These are phyloP conservation scores for Brachyistius frenatus DNA, from an alignment of 2,113 vertebrate genomes.

Conservation along the genomic window DNA sequence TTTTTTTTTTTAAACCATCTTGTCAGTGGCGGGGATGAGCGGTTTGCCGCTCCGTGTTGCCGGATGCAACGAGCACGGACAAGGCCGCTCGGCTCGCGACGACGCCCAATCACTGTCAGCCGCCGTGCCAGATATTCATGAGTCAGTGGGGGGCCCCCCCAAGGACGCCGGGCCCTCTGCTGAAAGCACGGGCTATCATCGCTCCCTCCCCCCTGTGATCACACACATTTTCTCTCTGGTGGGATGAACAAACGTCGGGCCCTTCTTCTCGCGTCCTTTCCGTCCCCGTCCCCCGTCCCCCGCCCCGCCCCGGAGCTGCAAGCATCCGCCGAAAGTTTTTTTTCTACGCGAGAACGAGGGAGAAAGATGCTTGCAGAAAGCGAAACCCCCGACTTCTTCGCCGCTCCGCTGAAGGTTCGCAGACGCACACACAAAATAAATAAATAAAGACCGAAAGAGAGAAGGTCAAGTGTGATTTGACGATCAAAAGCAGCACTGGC, in stretches of 20 bases:
- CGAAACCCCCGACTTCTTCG: background rate
- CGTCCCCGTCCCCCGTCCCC: slow-evolving; percentile 1
- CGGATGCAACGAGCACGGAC: slow-evolving; percentile 38
- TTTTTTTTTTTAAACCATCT: background rate
- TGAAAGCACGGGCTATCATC: slow-evolving; percentile 55
- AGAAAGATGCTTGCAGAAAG: background rate
- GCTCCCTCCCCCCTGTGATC: slow-evolving; percentile 41
- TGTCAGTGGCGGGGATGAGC: slow-evolving; percentile 37
- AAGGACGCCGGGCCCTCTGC: slow-evolving; percentile 55
- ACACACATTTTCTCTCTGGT: slow-evolving; percentile 35
- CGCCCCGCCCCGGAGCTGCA: slow-evolving; percentile 16
- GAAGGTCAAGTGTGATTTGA: slow-evolving; percentile 39
- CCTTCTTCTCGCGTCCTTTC: slow-evolving; percentile 12
- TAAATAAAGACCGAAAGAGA: background rate
- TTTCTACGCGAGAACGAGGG: background rate
- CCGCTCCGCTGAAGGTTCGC: background rate
- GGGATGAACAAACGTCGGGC: slow-evolving; percentile 32
- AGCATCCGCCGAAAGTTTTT: slow-evolving; percentile 49
- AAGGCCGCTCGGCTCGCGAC: slow-evolving; percentile 50
- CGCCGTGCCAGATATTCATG: slow-evolving; percentile 56
- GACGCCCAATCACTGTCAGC: slow-evolving; percentile 58
- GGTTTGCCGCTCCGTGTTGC: slow-evolving; percentile 38
- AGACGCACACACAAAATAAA: slow-evolving; percentile 1
- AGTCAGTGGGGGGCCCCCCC: slow-evolving; percentile 54
- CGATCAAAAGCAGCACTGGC: slow-evolving; percentile 42